These are phyloP conservation scores for Acipenser ruthenus DNA, from an alignment of 2,797 vertebrate species.

Conservation along the genomic window DNA sequence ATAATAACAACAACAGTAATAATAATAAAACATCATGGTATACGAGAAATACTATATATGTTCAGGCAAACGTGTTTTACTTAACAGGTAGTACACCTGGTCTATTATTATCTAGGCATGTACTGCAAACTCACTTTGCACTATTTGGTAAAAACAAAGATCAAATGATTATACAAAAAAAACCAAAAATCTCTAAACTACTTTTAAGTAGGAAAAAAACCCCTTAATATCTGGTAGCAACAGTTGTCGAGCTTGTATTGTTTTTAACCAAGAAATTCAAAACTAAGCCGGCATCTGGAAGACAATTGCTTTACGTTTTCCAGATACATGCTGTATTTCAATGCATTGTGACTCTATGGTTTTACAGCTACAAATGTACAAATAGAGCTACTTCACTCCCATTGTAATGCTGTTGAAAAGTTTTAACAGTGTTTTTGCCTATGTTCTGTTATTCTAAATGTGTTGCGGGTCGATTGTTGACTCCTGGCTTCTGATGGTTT, in stretches of 20 bases:
- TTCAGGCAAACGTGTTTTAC: conserved; percentile 33
- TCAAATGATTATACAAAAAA: no score
- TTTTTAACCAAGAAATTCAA: no score
- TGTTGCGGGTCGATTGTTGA: neutral
- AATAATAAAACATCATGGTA: conserved; percentile 37
- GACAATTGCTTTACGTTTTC: no score
- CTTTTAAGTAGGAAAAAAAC: no score
- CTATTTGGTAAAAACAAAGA: no score
- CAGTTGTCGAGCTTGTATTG: no score
- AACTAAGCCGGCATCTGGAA: no score
- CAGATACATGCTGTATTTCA: neutral
- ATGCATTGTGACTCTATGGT: neutral
- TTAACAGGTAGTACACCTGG: neutral
- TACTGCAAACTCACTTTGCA: no score
- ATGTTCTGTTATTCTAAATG: neutral
- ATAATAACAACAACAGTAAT: neutral
- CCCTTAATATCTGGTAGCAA: no score
- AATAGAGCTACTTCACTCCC: neutral
- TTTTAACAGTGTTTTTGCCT: neutral
- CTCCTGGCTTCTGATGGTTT: neutral
- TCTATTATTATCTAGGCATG: no score
- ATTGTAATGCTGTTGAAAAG: neutral
- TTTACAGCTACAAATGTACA: neutral
- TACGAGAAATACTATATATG: conserved; percentile 46
- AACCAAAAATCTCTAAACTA: no score